A percentile compares a stretch with the other conserved stretches of the same genome.
Conservation (phyloP, 2,888 invertebrate species). For the Plusia festucae region DNA sequence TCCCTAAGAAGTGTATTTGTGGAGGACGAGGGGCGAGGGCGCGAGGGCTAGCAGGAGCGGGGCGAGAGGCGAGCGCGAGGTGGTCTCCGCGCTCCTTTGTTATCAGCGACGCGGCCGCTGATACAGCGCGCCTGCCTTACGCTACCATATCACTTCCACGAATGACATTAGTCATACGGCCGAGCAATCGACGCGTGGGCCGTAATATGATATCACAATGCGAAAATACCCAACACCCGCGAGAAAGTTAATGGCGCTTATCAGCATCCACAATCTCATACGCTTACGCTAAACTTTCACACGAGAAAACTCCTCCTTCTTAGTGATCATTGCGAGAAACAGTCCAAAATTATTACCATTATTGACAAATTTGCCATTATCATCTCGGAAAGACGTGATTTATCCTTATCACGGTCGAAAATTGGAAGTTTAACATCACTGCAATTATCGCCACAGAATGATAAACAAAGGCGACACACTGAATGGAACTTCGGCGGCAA, state of each 20-base stretch:
- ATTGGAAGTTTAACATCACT: constrained; percentile 94
- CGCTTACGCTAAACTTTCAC: constrained; percentile 89
- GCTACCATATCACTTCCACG: constrained; percentile 87
- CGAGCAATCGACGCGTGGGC: constrained; percentile 88
- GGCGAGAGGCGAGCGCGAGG: constrained; percentile 59
- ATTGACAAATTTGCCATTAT: constrained; percentile 94
- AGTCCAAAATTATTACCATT: constrained; percentile 90
- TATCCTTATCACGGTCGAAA: constrained; percentile 93
- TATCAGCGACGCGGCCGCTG: constrained; percentile 83
- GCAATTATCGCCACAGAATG: constrained; percentile 92
- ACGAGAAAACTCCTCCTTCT: constrained; percentile 83
- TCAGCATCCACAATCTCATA: constrained; percentile 89
- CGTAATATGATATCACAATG: constrained; percentile 90
- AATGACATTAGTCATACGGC: constrained; percentile 88
- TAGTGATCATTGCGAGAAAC: constrained; percentile 65
- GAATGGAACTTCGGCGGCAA: constrained; percentile 97
- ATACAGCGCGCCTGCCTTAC: constrained; percentile 80
- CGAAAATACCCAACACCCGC: constrained; percentile 90
- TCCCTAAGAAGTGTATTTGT: constrained; percentile 62
- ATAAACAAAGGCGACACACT: constrained; percentile 98
- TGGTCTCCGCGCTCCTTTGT: constrained; percentile 83
- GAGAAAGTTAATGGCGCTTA: constrained; percentile 90
- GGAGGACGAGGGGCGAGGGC: constrained; percentile 59
- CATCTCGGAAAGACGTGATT: constrained; percentile 91
- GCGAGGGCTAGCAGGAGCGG: constrained; percentile 58